Base-by-base conservation (phyloP, 2,113 vertebrate genomes). In the Leptodactylus fuscus region DNA sequence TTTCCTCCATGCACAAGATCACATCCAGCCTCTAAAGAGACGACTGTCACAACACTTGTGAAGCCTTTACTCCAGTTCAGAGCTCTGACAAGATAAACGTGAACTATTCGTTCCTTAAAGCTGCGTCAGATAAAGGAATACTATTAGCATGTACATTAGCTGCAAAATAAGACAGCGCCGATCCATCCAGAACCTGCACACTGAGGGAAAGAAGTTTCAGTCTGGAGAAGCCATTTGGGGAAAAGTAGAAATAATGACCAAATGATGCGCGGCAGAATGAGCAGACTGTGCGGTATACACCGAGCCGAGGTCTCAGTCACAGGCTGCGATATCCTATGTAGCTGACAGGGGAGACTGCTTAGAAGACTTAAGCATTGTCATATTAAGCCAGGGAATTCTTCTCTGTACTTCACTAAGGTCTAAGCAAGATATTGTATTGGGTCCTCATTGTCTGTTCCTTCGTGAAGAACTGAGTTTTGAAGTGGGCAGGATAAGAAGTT, bases 161-260 rank as follows among this genome's bases (percentile, higher is more conserved):
- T 22, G 34, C 34, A 2, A 38, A 36, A 38, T 38, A 69, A 69
- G 65, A 69, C 18, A 22, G 32, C 2, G 65, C 12, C 34, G 65
- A 69, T 69, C 65, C 65, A 38, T 69, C 18, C 65, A 69, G 65
- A 69, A 38, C 65, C 22, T 69, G 34, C 32, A 69, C 18, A 38
- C 65, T 13, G 18, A 11, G 32, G 18, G 11, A 69, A 22, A 38
- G 34, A 22, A 38, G 65, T 32, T 65, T 65, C 5, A 4, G 13
- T 38, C 29, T 69, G 65, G 18, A 67, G 62, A 65, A 32, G 29
- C 13, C 60, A 65, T 65, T 32, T 32, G 12, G 15, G 60, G 27
- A 69, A 69, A 38, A 69, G 32, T 38, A 69, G 18, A 69, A 69
- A 18, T 34, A 20, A 20, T 18, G 62, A 67, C 62, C 62, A 20